These are phyloP conservation scores for Heliopora coerulea DNA, from an alignment of 92 coral and sea anemone species.

Conservation along the genomic window DNA sequence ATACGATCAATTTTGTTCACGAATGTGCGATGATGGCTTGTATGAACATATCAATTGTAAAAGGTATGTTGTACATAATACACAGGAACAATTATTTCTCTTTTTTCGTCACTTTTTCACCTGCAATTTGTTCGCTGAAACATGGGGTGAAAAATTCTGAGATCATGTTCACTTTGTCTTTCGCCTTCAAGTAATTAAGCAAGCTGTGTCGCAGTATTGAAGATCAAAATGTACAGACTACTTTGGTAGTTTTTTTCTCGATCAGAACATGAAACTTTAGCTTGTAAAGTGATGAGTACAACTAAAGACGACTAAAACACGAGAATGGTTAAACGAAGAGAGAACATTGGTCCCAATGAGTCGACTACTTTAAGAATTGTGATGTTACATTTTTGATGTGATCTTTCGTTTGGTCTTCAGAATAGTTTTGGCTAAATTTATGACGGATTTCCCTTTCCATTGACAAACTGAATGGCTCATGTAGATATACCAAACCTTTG, in stretches of 20 bases:
- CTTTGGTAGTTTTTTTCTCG: no score
- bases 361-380: no score
- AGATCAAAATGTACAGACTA: no score
- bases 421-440: no score
- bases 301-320: not conserved
- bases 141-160: not conserved
- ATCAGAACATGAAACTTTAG: not conserved
- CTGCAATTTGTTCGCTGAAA: not conserved
- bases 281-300: not conserved
- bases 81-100: not conserved
- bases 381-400: no score
- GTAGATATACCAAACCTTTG: no score
- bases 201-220: not conserved
- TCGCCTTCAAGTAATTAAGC: not conserved
- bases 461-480: no score
- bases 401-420: no score
- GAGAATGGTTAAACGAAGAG: not conserved
- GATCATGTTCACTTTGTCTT: not conserved
- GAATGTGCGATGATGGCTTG: constrained; percentile 14
- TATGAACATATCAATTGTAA: constrained; percentile 12
- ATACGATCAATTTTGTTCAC: not conserved
- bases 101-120: not conserved
- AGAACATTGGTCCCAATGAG: not conserved
- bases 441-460: no score
- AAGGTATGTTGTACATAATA: constrained; percentile 3